A percentile compares a stretch with the other conserved stretches of the same genome.
Conservation (phyloP, 2,888 invertebrate species). For the Abrostola triplasia region DNA sequence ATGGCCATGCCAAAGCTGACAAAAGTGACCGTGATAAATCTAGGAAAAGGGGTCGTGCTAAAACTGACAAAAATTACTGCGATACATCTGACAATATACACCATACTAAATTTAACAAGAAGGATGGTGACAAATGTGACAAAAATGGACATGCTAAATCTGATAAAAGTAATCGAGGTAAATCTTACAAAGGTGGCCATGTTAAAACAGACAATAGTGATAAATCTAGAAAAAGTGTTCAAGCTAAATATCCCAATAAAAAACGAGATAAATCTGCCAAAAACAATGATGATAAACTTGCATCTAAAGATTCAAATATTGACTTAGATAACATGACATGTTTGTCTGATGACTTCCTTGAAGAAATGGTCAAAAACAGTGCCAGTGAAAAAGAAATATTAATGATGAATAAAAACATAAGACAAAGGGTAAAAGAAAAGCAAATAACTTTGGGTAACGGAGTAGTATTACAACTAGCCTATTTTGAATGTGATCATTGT, state of each 20-base stretch:
- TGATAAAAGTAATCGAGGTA: background rate
- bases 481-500: slow-evolving; percentile 89
- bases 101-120: background rate
- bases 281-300: too few relatives aligned
- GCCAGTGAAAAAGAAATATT: slow-evolving; percentile 30
- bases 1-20: too few relatives aligned
- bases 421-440: slow-evolving; percentile 45
- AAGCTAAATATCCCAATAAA: too few relatives aligned
- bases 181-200: background rate
- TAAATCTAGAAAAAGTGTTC: too few relatives aligned
- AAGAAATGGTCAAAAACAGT: slow-evolving; percentile 5
- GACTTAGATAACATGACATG: too few relatives aligned
- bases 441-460: slow-evolving; percentile 63
- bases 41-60: slow-evolving; percentile 5
- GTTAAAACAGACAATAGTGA: background rate
- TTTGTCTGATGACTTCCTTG: background rate
- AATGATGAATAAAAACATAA: slow-evolving; percentile 38
- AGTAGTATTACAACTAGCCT: slow-evolving; percentile 58
- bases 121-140: too few relatives aligned
- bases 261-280: too few relatives aligned
- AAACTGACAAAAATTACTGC: slow-evolving; percentile 8
- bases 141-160: background rate
- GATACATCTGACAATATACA: background rate
- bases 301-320: too few relatives aligned
- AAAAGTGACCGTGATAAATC: slow-evolving; percentile 15